A percentile compares a stretch with the other conserved stretches of the same genome.
Evolutionary conservation across 2,113 vertebrate genomes (phyloP).

Genomic region (Rhodinocichla rosea): DNA sequence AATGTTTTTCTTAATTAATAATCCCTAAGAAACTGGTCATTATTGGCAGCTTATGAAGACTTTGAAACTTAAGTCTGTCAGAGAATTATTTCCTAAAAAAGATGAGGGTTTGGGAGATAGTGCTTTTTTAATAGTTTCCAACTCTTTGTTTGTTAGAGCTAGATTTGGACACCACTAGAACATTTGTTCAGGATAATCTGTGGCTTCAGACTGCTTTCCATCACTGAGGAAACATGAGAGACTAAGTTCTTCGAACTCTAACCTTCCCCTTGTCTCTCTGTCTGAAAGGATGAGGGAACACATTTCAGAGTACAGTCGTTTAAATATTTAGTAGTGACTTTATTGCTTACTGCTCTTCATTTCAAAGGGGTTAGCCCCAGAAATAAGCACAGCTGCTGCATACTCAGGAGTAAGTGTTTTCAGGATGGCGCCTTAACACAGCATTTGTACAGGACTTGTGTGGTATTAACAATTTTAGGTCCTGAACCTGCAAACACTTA

Average conservation of each 20-base stretch:
- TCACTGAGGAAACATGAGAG: not conserved
- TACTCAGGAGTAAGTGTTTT: slow-evolving; percentile 7
- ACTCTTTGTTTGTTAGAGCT: not conserved
- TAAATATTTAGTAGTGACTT: not conserved
- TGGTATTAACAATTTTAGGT: slow-evolving; percentile 23
- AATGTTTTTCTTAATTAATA: slow-evolving; percentile 1
- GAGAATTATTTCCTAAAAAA: not conserved
- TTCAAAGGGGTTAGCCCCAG: slow-evolving; percentile 25
- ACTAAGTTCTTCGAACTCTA: not conserved
- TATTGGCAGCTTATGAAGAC: not conserved
- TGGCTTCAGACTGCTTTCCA: not conserved
- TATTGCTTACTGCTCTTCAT: not conserved
- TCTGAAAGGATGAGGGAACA: not conserved
- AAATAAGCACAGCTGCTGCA: slow-evolving; percentile 9
- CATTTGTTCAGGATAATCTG: not conserved
- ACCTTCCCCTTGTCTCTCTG: not conserved
- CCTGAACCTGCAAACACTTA: slow-evolving; percentile 41
- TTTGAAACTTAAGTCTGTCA: not conserved
- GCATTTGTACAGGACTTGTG: slow-evolving; percentile 6
- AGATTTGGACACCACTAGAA: not conserved
- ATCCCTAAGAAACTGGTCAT: not conserved
- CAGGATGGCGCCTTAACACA: not conserved
- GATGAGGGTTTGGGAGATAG: no score
- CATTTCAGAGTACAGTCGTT: not conserved
- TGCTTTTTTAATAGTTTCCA: not conserved